Percentiles rank a stretch among this genome's conserved stretches.
Evolutionary conservation across 1,140 invertebrate species (phyloP).

Genomic region (Physella acuta): DNA sequence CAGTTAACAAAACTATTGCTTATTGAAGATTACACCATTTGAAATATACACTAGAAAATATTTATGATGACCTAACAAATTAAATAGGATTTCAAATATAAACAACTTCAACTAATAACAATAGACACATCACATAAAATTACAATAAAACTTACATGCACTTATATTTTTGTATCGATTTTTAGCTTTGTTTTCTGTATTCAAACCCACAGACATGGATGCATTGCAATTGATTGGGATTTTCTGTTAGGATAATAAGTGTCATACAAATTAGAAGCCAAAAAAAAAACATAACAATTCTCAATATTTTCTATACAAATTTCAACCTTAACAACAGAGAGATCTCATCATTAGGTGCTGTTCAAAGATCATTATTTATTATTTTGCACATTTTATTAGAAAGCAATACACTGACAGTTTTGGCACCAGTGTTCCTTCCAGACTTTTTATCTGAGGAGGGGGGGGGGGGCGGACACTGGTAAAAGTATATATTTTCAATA

Average conservation of each 20-base stretch:
- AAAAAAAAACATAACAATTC: neutral
- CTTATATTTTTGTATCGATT: conserved; percentile 13
- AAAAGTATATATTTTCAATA: no score
- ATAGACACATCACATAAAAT: neutral
- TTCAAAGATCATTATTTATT: neutral
- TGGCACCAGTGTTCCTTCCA: no score
- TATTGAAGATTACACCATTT: no score
- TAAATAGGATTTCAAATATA: no score
- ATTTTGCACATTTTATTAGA: neutral
- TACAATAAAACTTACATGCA: conserved; percentile 9
- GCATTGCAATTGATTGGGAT: conserved; percentile 2
- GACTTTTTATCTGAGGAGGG: no score
- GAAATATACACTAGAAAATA: no score
- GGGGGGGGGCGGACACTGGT: no score
- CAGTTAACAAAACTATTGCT: no score
- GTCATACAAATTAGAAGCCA: neutral
- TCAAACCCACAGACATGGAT: neutral
- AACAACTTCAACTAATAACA: no score
- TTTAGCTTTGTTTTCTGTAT: conserved; percentile 4
- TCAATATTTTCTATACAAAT: neutral
- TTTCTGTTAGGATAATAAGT: neutral
- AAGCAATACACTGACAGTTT: neutral
- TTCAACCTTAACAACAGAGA: neutral
- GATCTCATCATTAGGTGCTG: neutral
- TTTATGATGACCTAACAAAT: no score